Conservation (phyloP, 1,140 invertebrate genomes). For the Drosophila seguyi region DNA sequence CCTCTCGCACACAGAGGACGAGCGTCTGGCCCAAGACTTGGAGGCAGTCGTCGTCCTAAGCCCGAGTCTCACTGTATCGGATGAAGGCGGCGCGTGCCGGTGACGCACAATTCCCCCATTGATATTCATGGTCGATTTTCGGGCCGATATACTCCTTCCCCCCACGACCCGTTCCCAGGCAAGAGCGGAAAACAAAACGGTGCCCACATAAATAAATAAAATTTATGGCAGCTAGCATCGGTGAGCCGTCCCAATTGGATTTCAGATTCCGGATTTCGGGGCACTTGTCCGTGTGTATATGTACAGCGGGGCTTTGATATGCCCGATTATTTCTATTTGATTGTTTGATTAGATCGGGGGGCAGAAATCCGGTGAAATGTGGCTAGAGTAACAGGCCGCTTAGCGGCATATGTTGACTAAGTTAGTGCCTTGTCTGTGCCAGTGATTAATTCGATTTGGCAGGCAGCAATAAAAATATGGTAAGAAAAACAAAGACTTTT, state of each 20-base stretch:
- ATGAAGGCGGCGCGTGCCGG: slow-evolving; percentile 68
- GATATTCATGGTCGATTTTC: slow-evolving; percentile 80
- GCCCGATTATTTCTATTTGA: slow-evolving; percentile 55
- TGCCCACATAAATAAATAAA: slow-evolving; percentile 79
- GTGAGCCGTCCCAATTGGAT: slow-evolving; percentile 67
- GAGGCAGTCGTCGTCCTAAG: slow-evolving; percentile 44
- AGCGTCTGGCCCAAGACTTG: slow-evolving; percentile 25
- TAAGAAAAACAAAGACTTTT: not conserved
- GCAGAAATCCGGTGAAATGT: slow-evolving; percentile 28
- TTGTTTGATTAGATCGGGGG: slow-evolving; percentile 45
- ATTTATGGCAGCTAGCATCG: slow-evolving; percentile 72
- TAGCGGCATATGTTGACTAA: slow-evolving; percentile 31
- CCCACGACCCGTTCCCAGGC: slow-evolving; percentile 8
- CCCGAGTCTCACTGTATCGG: slow-evolving; percentile 46
- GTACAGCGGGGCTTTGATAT: slow-evolving; percentile 54
- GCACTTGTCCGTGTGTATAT: slow-evolving; percentile 25
- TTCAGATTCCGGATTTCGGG: slow-evolving; percentile 28
- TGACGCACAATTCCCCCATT: slow-evolving; percentile 73
- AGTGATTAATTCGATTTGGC: slow-evolving; percentile 3
- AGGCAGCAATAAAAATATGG: not conserved
- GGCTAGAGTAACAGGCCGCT: slow-evolving; percentile 24
- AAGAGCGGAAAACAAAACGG: slow-evolving; percentile 62
- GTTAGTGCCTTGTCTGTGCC: not conserved
- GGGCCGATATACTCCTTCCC: slow-evolving; percentile 39
- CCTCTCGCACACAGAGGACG: slow-evolving; percentile 21